Percentiles rank a stretch among this genome's conserved stretches.
phyloP scores from a whole-genome alignment of 2,797 vertebrate species.

The Morus bassanus region DNA sequence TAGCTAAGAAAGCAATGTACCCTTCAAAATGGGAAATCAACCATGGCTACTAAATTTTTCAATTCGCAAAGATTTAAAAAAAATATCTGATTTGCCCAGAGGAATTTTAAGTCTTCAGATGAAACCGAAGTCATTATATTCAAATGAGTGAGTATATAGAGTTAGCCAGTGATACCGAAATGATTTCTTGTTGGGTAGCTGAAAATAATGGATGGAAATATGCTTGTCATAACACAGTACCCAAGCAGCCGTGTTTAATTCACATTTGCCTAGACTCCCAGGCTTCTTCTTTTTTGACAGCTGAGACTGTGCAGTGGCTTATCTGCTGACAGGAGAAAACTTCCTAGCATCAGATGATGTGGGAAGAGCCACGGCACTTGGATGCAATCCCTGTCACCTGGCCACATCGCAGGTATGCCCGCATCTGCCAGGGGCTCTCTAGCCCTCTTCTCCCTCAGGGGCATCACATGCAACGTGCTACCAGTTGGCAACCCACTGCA shows the following conservation, averaged over 20 bases:
- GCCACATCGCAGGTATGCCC: accelerated
- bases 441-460: background rate
- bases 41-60: conserved; percentile 44
- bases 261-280: background rate
- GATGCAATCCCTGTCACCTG: background rate
- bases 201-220: conserved; percentile 44
- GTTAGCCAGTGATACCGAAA: conserved; percentile 37
- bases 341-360: background rate
- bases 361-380: background rate
- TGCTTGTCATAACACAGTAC: conserved; percentile 28
- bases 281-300: background rate
- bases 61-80: background rate
- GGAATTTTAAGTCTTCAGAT: conserved; percentile 47
- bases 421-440: background rate
- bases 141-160: conserved; percentile 47
- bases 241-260: background rate
- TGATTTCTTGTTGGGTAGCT: conserved; percentile 29
- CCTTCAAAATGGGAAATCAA: conserved; percentile 50
- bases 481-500: background rate
- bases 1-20: conserved; percentile 41
- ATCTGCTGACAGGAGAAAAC: background rate
- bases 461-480: background rate
- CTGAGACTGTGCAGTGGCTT: background rate
- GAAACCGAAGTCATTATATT: conserved; percentile 46
- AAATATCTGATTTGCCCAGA: conserved; percentile 2